Base-by-base conservation (phyloP, 2,797 vertebrate genomes). In the Apodemus agrarius region DNA sequence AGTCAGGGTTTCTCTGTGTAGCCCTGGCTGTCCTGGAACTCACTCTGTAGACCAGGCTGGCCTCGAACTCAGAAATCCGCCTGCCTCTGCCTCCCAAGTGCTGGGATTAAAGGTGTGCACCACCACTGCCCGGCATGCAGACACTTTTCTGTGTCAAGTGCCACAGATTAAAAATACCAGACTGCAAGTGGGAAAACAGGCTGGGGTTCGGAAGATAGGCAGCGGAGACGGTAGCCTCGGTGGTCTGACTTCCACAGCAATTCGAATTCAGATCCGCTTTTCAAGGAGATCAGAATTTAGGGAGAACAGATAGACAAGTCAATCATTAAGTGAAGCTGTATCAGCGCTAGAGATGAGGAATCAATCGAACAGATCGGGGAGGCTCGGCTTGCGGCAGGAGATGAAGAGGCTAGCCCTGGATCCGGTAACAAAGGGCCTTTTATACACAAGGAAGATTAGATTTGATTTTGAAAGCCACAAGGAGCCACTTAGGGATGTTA, bases 391-490 rank as follows among this genome's bases (percentile, higher is more conserved):
- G 75, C 31, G 34, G 86, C 34, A 1, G 88, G 65, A 40, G 57
- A 26, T 21, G 26, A 80, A 37, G 67, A 84, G 80, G 59, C 21
- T 17, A 8, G 85, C 17, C 57, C 43, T 26, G 43, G 2, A 76
- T 29, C 43, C n/a, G 10, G 26, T 40, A 17, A 63, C 74, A 67
- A 54, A 89, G 37, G 3, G 67, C 22, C 72, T 78, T 83, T 92
- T 59, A 57, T 6, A 49, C 54, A 87, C 40, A 6, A 3, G 9
- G 29, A 43, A 94, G 81, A 22, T 43, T 86, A 72, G 40, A 40
- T 93, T 91, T 96, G 93, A 65, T 61, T 89, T 74, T 95, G 90
- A 88, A 84, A 89, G 34, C 63, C 78, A 17, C 0, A 19, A 49
- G 49, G 40, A 88, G 46, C 0, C 65, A 88, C 31, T 57, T 34